phyloP scores from a whole-genome alignment of 2,888 invertebrate species.

The Phalera bucephala region DNA sequence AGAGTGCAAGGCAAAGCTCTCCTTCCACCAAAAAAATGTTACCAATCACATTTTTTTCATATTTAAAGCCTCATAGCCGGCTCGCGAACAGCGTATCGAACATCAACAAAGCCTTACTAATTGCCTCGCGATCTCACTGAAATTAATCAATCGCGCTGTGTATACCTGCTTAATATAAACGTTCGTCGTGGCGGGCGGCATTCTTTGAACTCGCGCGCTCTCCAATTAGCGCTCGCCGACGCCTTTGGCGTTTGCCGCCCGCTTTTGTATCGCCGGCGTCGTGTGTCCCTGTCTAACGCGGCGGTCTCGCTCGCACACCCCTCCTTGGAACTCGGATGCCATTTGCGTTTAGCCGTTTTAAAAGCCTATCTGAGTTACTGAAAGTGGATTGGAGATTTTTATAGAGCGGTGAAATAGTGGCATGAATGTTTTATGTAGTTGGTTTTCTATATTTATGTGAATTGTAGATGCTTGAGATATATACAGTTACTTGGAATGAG shows the following conservation, averaged over 20 bases:
- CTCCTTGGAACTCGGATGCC: slow-evolving; percentile 34
- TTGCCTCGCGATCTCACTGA: slow-evolving; percentile 71
- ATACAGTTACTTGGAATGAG: too few species aligned
- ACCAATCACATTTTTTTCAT: too few species aligned
- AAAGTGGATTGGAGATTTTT: slow-evolving; percentile 21
- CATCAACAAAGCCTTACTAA: slow-evolving; percentile 72
- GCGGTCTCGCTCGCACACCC: slow-evolving; percentile 37
- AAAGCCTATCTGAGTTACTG: slow-evolving; percentile 20
- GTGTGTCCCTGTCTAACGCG: slow-evolving; percentile 36
- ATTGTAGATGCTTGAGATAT: too few species aligned
- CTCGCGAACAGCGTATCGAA: slow-evolving; percentile 29
- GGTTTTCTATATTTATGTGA: too few species aligned
- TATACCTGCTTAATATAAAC: slow-evolving; percentile 78
- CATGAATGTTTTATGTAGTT: too few species aligned
- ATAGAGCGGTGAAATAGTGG: slow-evolving; percentile 12
- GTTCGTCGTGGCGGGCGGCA: slow-evolving; percentile 68
- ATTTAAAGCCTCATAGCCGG: too few species aligned
- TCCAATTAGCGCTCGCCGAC: slow-evolving; percentile 80
- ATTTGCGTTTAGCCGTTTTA: slow-evolving; percentile 33
- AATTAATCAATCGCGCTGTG: slow-evolving; percentile 74
- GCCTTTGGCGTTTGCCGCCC: slow-evolving; percentile 78
- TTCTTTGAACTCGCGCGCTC: slow-evolving; percentile 73
- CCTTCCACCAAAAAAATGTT: too few species aligned
- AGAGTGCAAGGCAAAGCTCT: too few species aligned
- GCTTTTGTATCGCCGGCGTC: slow-evolving; percentile 57